These are phyloP conservation scores for Cerceris rybyensis DNA, from an alignment of 2,888 invertebrate genomes.

Conservation along the genomic window DNA sequence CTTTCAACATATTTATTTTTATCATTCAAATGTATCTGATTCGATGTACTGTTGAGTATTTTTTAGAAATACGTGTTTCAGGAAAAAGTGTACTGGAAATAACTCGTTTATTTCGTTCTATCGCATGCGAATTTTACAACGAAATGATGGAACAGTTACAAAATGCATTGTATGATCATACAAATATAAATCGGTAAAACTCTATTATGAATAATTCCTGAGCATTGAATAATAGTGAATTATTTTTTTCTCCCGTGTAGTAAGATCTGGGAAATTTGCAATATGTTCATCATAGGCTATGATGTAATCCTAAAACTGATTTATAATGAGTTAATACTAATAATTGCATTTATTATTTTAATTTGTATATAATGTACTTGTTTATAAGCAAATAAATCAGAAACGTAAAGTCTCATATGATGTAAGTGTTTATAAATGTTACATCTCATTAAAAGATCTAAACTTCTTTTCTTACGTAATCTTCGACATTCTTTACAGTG, in stretches of 20 bases:
- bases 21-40: too few relatives aligned
- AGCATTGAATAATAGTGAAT: constrained; percentile 32
- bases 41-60: not conserved
- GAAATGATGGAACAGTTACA: constrained; percentile 29
- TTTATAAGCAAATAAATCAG: not conserved
- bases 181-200: constrained; percentile 49
- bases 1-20: too few relatives aligned
- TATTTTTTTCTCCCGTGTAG: not conserved
- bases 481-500: not conserved
- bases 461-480: not conserved
- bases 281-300: not conserved
- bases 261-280: constrained; percentile 22
- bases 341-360: not conserved
- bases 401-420: not conserved
- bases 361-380: not conserved
- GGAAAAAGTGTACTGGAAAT: constrained; percentile 43
- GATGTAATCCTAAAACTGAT: constrained; percentile 1
- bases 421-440: not conserved
- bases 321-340: not conserved
- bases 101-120: constrained; percentile 48
- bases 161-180: constrained; percentile 41
- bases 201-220: constrained; percentile 41
- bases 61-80: not conserved
- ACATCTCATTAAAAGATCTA: not conserved
- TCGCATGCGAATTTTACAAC: constrained; percentile 26